Base-by-base conservation (phyloP, 2,888 invertebrate genomes). In the Emmelina monodactyla region DNA sequence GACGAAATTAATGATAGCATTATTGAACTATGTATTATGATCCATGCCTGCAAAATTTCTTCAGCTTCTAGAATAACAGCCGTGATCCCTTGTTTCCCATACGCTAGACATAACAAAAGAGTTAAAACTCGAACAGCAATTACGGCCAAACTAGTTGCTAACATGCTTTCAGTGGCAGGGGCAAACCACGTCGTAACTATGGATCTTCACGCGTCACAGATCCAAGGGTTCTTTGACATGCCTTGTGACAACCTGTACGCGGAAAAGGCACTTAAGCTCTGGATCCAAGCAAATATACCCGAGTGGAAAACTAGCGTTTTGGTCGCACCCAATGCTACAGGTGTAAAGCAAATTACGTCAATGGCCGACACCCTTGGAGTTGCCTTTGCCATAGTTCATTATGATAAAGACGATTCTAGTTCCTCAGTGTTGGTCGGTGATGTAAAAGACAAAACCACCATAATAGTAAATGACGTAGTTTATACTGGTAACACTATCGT, bases 151-250 rank as follows among this genome's bases (percentile, higher is more conserved):
- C 73, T 94, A 47, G 88, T 94, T 14, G 94, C 94, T 15, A 94
- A 94, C 68, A 89, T 94, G 83, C 79, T 94, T 51, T 91, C 92
- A 30, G 92, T 92, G 10, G 89, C 94, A 46, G 94, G 94, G 16
- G 93, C 94, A 10, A 92, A 94, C 64, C 94, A 94, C 62, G 94
- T 94, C 47, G 94, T 94, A 49, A 94, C 94, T 16, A 92, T 94
- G 85, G 94, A 94, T 63, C 82, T 94, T 36, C 94, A 94, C 68
- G 90, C 94, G 9, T 92, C 92, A 35, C 94, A 94, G 80, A 94
- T 94, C 56, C 94, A 94, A 85, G 94, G 94, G 36, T 94, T 94
- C 76, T 94, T 94, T 63, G 93, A 94, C 70, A 94, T 94, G 46
- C 94, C 94, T 14, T 94, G 94, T 7, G 94, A 94, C 62, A 94